phyloP scores from a whole-genome alignment of 2,888 invertebrate genomes.

The Zygothrica quintamaculata region DNA sequence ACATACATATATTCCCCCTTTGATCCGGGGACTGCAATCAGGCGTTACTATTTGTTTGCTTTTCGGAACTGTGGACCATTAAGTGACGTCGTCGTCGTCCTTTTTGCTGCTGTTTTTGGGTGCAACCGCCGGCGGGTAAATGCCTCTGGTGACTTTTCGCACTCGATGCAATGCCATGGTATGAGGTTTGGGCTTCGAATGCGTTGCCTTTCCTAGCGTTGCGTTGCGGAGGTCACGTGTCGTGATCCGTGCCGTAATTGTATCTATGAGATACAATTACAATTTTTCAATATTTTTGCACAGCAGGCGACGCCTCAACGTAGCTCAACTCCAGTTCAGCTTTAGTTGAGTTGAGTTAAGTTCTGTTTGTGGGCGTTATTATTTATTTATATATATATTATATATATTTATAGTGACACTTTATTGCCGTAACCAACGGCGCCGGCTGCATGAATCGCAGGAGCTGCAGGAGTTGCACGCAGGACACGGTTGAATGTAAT shows the following conservation, averaged over 20 bases:
- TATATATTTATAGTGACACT: constrained; percentile 80
- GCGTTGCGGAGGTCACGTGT: constrained; percentile 64
- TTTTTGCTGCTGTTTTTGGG: constrained; percentile 18
- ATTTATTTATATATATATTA: too few species aligned
- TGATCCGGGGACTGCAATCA: constrained; percentile 70
- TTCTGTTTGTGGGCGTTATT: constrained; percentile 71
- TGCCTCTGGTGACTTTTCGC: constrained; percentile 71
- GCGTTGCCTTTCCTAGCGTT: too few species aligned
- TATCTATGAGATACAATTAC: constrained; percentile 79
- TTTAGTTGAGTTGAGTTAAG: constrained; percentile 14
- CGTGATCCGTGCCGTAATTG: constrained; percentile 68
- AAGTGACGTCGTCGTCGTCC: constrained; percentile 57
- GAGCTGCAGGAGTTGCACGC: constrained; percentile 67
- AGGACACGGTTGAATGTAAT: constrained; percentile 74
- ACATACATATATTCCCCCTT: too few species aligned
- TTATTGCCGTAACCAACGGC: constrained; percentile 67
- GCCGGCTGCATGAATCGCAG: constrained; percentile 28
- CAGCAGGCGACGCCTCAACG: constrained; percentile 57
- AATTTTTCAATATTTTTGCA: constrained; percentile 79
- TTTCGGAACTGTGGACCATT: constrained; percentile 79
- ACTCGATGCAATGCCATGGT: constrained; percentile 48
- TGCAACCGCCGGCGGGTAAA: constrained; percentile 33
- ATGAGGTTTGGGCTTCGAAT: not conserved
- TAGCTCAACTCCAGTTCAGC: constrained; percentile 17
- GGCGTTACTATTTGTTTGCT: constrained; percentile 77